Percentiles rank a stretch among this genome's conserved stretches.
phyloP scores from a whole-genome alignment of 2,113 vertebrate genomes.

The Grantiella picta region DNA sequence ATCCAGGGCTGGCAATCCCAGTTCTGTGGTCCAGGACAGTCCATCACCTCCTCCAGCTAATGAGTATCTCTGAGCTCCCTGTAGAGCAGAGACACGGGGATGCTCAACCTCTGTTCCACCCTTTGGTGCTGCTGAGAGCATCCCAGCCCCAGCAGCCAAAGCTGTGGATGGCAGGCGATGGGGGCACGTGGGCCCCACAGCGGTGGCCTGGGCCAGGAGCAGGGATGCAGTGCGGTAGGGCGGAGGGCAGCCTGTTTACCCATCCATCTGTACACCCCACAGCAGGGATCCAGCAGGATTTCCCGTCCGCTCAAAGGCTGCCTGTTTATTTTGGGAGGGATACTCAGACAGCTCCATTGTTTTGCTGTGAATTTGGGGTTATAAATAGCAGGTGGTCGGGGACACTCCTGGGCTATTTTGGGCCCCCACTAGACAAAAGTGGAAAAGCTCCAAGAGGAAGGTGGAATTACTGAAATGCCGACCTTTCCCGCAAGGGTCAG shows the following conservation, averaged over 20 bases:
- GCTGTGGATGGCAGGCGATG: background rate
- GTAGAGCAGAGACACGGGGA: accelerated
- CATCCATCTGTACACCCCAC: constrained; percentile 47
- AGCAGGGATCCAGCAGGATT: constrained; percentile 68
- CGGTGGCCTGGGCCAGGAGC: background rate
- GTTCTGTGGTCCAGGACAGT: background rate
- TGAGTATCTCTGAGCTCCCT: background rate
- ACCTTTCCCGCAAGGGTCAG: constrained; percentile 52
- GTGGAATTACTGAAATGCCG: constrained; percentile 58
- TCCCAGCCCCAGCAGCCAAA: background rate
- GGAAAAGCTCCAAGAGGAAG: constrained; percentile 68
- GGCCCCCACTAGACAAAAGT: constrained; percentile 62
- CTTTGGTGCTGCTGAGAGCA: background rate
- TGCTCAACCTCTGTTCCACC: background rate
- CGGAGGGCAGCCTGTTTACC: constrained; percentile 48
- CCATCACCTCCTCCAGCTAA: background rate
- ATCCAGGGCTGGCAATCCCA: background rate
- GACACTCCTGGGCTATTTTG: constrained; percentile 54
- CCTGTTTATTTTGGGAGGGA: constrained; percentile 69
- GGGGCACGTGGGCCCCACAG: accelerated
- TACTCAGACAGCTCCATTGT: constrained; percentile 66
- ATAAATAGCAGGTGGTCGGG: constrained; percentile 70
- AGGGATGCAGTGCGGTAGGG: background rate
- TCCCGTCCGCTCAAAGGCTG: constrained; percentile 59
- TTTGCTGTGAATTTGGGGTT: constrained; percentile 35